These are phyloP conservation scores for Thalassophryne amazonica DNA, from an alignment of 2,797 vertebrate genomes.

Conservation along the genomic window DNA sequence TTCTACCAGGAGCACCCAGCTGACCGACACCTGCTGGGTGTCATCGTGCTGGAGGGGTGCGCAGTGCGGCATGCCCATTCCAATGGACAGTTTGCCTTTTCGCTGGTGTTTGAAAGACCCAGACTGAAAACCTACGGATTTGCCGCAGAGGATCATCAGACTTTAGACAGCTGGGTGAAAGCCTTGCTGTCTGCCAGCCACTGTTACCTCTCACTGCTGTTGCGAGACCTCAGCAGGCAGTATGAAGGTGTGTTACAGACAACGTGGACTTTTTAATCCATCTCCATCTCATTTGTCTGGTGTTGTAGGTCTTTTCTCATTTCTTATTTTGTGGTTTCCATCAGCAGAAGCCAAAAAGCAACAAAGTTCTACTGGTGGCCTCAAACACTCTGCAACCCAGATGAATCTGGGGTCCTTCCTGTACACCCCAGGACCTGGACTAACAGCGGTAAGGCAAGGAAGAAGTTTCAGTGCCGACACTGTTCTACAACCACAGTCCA, in stretches of 20 bases:
- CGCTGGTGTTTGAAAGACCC: constrained; percentile 83
- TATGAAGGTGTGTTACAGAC: constrained; percentile 75
- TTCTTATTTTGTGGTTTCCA: constrained; percentile 3
- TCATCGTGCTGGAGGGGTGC: constrained; percentile 92
- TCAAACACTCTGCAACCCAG: constrained; percentile 23
- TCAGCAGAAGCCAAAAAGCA: constrained; percentile 66
- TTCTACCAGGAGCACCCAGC: constrained; percentile 91
- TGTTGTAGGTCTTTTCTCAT: background rate
- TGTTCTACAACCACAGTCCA: constrained; percentile 35
- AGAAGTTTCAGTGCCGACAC: constrained; percentile 56
- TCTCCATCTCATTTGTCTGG: background rate
- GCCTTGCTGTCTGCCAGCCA: constrained; percentile 87
- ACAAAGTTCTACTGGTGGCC: constrained; percentile 17
- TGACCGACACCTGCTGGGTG: constrained; percentile 84
- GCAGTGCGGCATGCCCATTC: constrained; percentile 81
- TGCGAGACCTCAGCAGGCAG: constrained; percentile 85
- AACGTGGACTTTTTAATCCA: background rate
- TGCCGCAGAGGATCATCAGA: constrained; percentile 76
- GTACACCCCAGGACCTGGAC: constrained; percentile 3
- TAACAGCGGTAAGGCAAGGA: constrained; percentile 42
- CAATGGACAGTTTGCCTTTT: constrained; percentile 82
- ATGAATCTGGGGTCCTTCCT: constrained; percentile 22
- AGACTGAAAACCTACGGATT: constrained; percentile 83
- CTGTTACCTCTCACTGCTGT: constrained; percentile 86
- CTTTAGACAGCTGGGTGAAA: constrained; percentile 89